Percentiles rank a stretch among this genome's conserved stretches.
These are phyloP conservation scores for Hypercompe scribonia DNA, from an alignment of 2,888 invertebrate species.

Conservation along the genomic window DNA sequence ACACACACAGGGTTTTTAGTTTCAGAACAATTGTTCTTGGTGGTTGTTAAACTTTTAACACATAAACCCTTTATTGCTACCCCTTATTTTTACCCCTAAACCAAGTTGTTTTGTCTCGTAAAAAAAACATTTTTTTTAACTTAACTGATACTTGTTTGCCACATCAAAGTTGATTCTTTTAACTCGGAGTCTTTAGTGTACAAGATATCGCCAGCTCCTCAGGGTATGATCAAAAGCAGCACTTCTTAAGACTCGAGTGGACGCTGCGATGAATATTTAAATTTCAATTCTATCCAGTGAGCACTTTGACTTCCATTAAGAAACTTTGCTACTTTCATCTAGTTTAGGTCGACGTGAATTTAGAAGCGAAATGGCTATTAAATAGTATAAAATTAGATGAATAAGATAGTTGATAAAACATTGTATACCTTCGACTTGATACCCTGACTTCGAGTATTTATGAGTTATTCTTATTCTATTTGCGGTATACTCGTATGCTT, in stretches of 20 bases:
- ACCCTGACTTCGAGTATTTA: background rate
- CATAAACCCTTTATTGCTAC: background rate
- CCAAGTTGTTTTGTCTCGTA: background rate
- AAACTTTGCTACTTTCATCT: background rate
- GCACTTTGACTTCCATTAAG: background rate
- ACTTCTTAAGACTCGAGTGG: slow-evolving; percentile 6
- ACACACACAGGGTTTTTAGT: too few relatives aligned
- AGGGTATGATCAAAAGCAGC: slow-evolving; percentile 2
- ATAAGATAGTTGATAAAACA: background rate
- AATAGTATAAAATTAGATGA: background rate
- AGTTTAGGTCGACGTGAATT: background rate
- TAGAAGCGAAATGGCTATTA: background rate
- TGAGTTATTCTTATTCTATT: background rate
- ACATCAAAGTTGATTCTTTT: background rate
- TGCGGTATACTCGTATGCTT: background rate
- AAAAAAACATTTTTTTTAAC: background rate
- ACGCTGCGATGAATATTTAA: slow-evolving; percentile 10
- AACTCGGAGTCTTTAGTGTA: background rate
- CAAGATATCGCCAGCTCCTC: background rate
- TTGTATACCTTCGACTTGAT: background rate
- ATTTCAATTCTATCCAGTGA: slow-evolving; percentile 7
- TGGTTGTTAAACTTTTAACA: background rate
- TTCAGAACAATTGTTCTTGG: too few relatives aligned
- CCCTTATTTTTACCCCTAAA: background rate
- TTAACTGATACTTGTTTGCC: background rate